Percentiles rank a stretch among this genome's conserved stretches.
These are phyloP conservation scores for Panagrolaimus sp. DNA, from an alignment of 1,140 invertebrate genomes.

Conservation along the genomic window DNA sequence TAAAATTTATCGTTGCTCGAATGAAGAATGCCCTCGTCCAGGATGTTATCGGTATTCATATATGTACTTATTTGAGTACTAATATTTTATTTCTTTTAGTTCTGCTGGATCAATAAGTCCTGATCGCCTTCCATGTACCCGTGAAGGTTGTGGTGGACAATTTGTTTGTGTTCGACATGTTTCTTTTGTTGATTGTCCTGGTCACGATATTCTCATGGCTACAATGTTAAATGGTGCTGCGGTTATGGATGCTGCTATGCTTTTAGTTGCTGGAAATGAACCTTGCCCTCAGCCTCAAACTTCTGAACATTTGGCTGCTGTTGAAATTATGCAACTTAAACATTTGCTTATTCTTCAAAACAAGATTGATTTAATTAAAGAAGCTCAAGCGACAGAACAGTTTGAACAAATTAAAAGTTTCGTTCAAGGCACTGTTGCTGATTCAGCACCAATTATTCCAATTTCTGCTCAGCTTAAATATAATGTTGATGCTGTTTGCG, in stretches of 20 bases:
- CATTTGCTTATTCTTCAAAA: constrained; percentile 98
- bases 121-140: constrained; percentile 86
- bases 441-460: constrained; percentile 93
- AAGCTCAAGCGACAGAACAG: constrained; percentile 94
- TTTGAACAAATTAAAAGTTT: constrained; percentile 97
- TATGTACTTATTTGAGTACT: constrained; percentile 48
- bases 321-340: constrained; percentile 99
- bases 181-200: constrained; percentile 98
- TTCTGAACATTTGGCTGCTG: constrained; percentile 96
- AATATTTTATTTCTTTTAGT: constrained; percentile 55
- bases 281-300: constrained; percentile 98
- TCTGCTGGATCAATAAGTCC: constrained; percentile 62
- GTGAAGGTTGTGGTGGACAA: constrained; percentile 74
- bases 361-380: constrained; percentile 98
- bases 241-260: constrained; percentile 88
- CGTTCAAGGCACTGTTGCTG: constrained; percentile 96
- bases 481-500: constrained; percentile 97
- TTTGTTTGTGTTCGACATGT: constrained; percentile 70
- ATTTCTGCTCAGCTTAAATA: constrained; percentile 99
- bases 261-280: constrained; percentile 94
- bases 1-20: constrained; percentile 97
- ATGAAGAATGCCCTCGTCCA: constrained; percentile 85
- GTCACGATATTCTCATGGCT: constrained; percentile 99
- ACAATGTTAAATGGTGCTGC: constrained; percentile 99
- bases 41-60: constrained; percentile 85